Evolutionary conservation across 1,140 invertebrate species (phyloP).

Genomic region (Rhopalosiphum maidis): DNA sequence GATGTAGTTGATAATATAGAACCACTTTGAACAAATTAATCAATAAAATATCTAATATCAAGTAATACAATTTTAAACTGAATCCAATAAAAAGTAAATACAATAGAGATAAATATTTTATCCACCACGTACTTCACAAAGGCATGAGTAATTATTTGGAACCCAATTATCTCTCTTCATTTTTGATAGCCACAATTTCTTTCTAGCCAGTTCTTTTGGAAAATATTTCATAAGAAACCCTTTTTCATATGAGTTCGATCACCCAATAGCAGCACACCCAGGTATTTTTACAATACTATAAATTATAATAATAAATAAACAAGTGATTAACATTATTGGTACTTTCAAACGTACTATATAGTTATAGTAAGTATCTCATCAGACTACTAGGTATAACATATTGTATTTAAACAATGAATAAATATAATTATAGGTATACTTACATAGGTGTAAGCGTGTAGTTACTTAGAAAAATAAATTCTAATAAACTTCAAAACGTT

Average conservation of each 20-base stretch:
- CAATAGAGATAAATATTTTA: constrained; percentile 30
- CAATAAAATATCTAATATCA: no score
- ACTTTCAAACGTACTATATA: no score
- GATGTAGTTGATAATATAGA: not conserved
- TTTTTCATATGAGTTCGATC: constrained; percentile 15
- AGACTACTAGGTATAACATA: no score
- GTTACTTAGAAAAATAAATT: no score
- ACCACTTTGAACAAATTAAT: not conserved
- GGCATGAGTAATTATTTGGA: constrained; percentile 26
- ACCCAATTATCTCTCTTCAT: constrained; percentile 37
- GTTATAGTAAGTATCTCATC: no score
- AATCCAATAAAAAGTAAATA: not conserved
- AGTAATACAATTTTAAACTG: no score
- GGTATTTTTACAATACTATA: constrained; percentile 29
- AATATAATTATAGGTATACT: no score
- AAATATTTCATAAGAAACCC: constrained; percentile 40
- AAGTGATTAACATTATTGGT: no score
- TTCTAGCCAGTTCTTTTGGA: not conserved
- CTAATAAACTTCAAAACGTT: no score
- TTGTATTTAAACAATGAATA: no score
- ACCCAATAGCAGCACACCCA: constrained; percentile 23
- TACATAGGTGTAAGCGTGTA: no score
- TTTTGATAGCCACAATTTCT: constrained; percentile 40
- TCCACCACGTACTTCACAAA: constrained; percentile 47
- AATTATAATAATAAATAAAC: not conserved